Conservation (phyloP, 2,797 vertebrate genomes). For the Octomys mimax region DNA sequence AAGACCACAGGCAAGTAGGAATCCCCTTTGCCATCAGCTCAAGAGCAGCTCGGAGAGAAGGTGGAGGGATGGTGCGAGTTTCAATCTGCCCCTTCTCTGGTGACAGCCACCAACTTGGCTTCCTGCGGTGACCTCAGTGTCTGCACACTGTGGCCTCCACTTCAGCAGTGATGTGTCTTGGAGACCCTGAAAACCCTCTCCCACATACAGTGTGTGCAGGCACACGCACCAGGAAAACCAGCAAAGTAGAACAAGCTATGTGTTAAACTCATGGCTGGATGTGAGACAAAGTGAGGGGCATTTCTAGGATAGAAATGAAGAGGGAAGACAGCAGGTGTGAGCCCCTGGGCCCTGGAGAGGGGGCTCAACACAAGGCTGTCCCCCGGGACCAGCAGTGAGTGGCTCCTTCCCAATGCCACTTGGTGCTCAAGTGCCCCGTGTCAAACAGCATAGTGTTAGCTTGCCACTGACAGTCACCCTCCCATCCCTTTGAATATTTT, state of each 20-base stretch:
- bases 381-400: background rate
- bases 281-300: background rate
- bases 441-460: background rate
- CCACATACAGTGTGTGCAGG: background rate
- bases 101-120: background rate
- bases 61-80: background rate
- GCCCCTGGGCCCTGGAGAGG: too few relatives aligned
- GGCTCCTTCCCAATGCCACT: too few relatives aligned
- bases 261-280: background rate
- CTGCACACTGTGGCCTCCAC: background rate
- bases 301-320: conserved; percentile 19
- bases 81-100: too few relatives aligned
- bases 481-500: background rate
- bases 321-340: background rate
- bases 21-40: background rate
- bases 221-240: background rate
- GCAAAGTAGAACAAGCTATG: background rate
- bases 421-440: too few relatives aligned
- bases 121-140: background rate
- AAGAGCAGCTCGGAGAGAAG: background rate
- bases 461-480: too few relatives aligned
- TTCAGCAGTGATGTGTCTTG: background rate
- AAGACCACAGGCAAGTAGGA: background rate
- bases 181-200: background rate
- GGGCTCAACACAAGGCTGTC: too few relatives aligned